Evolutionary conservation across 2,797 vertebrate species (phyloP).

Genomic region (Paguma larvata): DNA sequence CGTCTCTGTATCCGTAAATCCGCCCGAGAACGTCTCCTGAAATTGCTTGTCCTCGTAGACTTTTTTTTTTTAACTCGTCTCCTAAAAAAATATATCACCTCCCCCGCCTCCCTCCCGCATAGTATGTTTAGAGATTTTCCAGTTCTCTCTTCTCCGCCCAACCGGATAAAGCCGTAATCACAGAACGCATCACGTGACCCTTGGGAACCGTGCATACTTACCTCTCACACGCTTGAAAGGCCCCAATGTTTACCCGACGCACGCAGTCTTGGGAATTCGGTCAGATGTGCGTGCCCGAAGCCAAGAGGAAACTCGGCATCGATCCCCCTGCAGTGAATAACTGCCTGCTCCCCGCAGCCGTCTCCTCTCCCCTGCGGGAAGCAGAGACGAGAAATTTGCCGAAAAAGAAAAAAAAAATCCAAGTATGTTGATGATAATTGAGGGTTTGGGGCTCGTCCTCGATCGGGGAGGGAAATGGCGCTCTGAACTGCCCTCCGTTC

Average conservation of each 20-base stretch:
- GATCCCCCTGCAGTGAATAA: not conserved
- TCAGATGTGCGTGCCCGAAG: fast-evolving
- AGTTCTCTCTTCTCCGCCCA: fast-evolving
- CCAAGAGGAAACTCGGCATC: not conserved
- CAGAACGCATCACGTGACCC: fast-evolving
- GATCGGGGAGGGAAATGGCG: fast-evolving
- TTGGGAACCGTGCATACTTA: not conserved
- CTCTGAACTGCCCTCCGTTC: fast-evolving
- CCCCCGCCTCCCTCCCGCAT: fast-evolving
- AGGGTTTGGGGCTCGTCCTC: not conserved
- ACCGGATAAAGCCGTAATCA: fast-evolving
- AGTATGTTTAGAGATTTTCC: not conserved
- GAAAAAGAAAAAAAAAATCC: too few relatives aligned
- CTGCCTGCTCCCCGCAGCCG: too few relatives aligned
- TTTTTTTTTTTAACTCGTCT: not conserved
- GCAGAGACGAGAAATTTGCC: not conserved
- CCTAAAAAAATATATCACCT: too few relatives aligned
- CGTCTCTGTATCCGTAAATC: not conserved
- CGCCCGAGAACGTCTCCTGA: not conserved
- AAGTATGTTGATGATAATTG: not conserved
- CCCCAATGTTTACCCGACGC: too few relatives aligned
- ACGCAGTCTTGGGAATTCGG: fast-evolving
- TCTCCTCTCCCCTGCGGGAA: not conserved
- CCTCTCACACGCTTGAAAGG: not conserved
- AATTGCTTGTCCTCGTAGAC: fast-evolving